Conservation (phyloP, 2,797 vertebrate genomes). For the Peromyscus melanophrys region DNA sequence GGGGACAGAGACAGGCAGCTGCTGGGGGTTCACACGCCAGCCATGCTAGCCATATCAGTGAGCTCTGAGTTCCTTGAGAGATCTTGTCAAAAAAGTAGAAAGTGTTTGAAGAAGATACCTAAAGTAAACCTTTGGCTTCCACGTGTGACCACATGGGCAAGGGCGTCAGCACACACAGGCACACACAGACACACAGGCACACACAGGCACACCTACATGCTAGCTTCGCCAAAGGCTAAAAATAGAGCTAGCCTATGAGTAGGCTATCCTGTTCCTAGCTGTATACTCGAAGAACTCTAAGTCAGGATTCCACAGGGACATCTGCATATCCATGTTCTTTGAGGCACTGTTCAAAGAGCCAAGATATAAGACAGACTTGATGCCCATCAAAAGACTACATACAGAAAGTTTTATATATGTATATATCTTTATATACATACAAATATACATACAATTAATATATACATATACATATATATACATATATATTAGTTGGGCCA, state of each 20-base stretch:
- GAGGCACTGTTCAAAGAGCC: neutral
- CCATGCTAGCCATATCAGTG: neutral
- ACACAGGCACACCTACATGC: neutral
- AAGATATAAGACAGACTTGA: neutral
- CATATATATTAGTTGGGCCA: neutral
- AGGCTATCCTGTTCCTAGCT: neutral
- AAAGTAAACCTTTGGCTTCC: neutral
- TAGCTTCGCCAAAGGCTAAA: neutral
- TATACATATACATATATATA: neutral
- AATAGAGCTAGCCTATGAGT: neutral
- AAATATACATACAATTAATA: neutral
- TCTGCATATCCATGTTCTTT: no score
- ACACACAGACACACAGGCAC: neutral
- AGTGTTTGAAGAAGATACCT: no score
- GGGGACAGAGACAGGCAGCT: neutral
- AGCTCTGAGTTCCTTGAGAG: neutral
- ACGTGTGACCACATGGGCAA: no score
- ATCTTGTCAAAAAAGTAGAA: neutral
- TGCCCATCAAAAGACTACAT: neutral
- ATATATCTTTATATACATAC: neutral
- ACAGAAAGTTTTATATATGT: neutral
- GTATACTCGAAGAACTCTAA: neutral
- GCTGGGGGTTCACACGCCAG: neutral
- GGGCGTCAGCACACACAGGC: no score
- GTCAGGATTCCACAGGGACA: neutral